These are phyloP conservation scores for Armadillidium nasatum DNA, from an alignment of 1,140 invertebrate species.

Conservation along the genomic window DNA sequence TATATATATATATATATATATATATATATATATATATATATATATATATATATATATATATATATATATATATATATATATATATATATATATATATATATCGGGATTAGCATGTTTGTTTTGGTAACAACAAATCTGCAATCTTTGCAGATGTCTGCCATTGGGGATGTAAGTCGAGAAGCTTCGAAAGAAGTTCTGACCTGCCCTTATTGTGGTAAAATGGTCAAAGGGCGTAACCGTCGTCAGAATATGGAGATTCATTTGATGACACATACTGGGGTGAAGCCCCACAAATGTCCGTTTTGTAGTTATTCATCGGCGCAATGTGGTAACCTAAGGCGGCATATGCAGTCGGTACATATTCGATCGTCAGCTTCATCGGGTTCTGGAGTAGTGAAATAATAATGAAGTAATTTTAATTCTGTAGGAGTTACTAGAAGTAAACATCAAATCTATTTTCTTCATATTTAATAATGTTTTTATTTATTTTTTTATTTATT, in stretches of 20 bases:
- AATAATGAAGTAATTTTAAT: too few relatives aligned
- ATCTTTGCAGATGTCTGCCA: conserved; percentile 37
- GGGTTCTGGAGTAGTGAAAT: too few relatives aligned
- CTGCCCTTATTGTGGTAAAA: conserved; percentile 41
- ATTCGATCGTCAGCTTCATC: too few relatives aligned
- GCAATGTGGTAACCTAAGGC: conserved; percentile 39
- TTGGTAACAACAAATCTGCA: conserved; percentile 13
- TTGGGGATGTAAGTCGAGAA: conserved; percentile 29
- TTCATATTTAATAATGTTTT: not conserved
- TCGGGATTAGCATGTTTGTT: too few relatives aligned
- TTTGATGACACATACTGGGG: conserved; percentile 41
- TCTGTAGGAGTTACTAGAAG: too few relatives aligned
- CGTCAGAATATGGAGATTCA: conserved; percentile 44
- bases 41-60: too few relatives aligned
- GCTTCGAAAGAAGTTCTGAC: conserved; percentile 31
- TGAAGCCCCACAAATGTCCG: conserved; percentile 41
- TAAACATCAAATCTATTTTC: too few relatives aligned
- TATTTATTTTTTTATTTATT: too few relatives aligned
- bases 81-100: too few relatives aligned
- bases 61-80: too few relatives aligned
- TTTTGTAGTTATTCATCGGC: conserved; percentile 38
- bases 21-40: too few relatives aligned
- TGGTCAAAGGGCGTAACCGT: conserved; percentile 40
- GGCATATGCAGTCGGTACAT: conserved; percentile 22
- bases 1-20: too few relatives aligned